Evolutionary conservation across 2,797 vertebrate genomes (phyloP), one percentile per base, ranked within the genome.

Genomic region (Gadopsis bispinosus): DNA sequence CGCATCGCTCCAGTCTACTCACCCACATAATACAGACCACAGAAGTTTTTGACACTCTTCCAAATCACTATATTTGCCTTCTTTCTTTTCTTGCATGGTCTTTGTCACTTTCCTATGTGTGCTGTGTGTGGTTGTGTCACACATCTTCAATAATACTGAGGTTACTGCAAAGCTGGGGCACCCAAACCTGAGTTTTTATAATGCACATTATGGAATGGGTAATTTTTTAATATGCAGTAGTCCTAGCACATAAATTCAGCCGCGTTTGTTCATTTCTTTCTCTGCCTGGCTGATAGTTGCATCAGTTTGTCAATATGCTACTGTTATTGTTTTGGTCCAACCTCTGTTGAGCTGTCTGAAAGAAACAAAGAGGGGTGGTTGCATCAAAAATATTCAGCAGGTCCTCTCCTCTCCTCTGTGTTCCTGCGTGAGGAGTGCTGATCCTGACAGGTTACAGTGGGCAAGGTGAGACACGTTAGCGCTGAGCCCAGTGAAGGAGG

Each of bases 11-110:
- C 87, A 88, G 87, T 92, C 89, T 89, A 90, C 91, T 94, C 91
- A 89, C 69, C 90, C 92, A 89, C 90, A 93, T 92, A 94, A 94
- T 94, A 91, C 91, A 83, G 88, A 90, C 89, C 90, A 88, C 89
- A 85, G 83, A 92, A 93, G 88, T 92, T 94, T 89, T 89, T 90
- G 88, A 92, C 85, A 85, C 84, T 91, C 78, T 79, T 87, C 86
- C 79, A 92, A 90, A 93, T 91, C 88, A 80, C 87, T 64, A 79
- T 87, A 88, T 90, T 92, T 80, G 76, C 86, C 84, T 62, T 79
- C 77, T 90, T 92, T 89, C 87, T 89, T 83, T 90, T 84, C 75
- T 83, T 43, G 65, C 63, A 17, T 17, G 31, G 80, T 76, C 87
- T 90, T 89, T 91, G 86, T 92, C 55, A 54, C 69, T 83, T 88